Evolutionary conservation across 1,140 invertebrate species (phyloP).

Genomic region (Aleiodes sp.): DNA sequence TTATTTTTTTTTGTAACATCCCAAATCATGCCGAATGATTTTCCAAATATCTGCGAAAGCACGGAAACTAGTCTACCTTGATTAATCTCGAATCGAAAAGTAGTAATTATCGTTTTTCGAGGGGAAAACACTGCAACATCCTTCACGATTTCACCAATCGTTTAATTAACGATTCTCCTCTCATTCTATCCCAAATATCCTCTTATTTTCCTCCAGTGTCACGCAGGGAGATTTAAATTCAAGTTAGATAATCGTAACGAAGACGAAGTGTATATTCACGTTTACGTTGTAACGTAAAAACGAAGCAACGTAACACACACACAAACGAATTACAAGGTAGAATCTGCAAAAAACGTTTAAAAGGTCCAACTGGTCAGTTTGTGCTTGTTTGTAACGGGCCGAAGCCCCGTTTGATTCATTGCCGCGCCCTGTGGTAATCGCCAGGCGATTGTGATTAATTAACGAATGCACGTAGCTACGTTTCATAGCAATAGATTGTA

Average conservation of each 20-base stretch:
- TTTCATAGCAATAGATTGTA: slow-evolving; percentile 17
- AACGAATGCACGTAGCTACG: slow-evolving; percentile 32
- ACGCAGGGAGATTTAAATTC: not conserved
- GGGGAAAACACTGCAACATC: too few species aligned
- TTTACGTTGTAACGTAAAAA: not conserved
- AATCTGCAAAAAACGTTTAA: not conserved
- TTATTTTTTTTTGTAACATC: too few species aligned
- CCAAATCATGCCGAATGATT: too few species aligned
- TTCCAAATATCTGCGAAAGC: too few species aligned
- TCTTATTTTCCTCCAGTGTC: too few species aligned
- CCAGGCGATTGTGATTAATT: slow-evolving; percentile 36
- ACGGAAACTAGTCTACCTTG: too few species aligned
- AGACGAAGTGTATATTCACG: not conserved
- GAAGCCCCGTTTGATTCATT: slow-evolving; percentile 30
- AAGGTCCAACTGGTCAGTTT: not conserved
- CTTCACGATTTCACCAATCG: too few species aligned
- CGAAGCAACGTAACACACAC: not conserved
- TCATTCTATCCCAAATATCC: too few species aligned
- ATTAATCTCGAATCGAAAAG: too few species aligned
- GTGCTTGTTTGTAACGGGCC: not conserved
- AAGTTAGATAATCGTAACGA: not conserved
- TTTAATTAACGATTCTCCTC: too few species aligned
- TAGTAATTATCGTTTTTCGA: too few species aligned
- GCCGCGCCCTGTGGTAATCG: slow-evolving; percentile 32
- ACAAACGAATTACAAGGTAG: slow-evolving; percentile 1